A percentile compares a stretch with the other conserved stretches of the same genome.
Evolutionary conservation across 2,888 invertebrate genomes (phyloP).

Genomic region (Ptychoptera albimana): DNA sequence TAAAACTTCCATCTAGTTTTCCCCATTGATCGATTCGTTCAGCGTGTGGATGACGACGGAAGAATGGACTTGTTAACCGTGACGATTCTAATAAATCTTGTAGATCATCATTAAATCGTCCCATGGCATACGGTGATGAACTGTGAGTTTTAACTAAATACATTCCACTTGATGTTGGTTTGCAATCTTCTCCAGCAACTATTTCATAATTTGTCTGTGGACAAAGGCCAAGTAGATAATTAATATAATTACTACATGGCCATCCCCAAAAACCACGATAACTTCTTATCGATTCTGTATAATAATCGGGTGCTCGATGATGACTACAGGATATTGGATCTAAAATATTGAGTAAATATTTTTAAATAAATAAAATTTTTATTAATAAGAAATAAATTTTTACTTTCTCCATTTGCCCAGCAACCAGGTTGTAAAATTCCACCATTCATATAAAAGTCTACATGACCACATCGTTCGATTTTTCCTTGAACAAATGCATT

Average conservation of each 20-base stretch:
- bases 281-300: constrained; percentile 45
- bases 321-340: constrained; percentile 47
- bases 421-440: constrained; percentile 54
- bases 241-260: constrained; percentile 40
- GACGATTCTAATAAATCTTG: background rate
- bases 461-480: constrained; percentile 45
- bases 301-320: constrained; percentile 45
- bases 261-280: constrained; percentile 49
- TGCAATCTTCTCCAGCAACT: constrained; percentile 35
- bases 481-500: constrained; percentile 54
- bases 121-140: constrained; percentile 40
- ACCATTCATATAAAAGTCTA: constrained; percentile 58
- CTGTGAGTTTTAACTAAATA: constrained; percentile 38
- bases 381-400: constrained; percentile 7
- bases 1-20: constrained; percentile 24
- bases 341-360: constrained; percentile 16
- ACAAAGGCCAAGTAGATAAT: constrained; percentile 40
- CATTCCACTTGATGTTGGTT: constrained; percentile 30
- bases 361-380: constrained; percentile 5
- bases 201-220: constrained; percentile 33
- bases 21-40: constrained; percentile 26
- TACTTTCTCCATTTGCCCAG: constrained; percentile 31
- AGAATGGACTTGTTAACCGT: constrained; percentile 1
- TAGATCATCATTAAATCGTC: constrained; percentile 33
- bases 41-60: constrained; percentile 16